Evolutionary conservation across 2,888 invertebrate species (phyloP).

Genomic region (Aspidiotus destructor): DNA sequence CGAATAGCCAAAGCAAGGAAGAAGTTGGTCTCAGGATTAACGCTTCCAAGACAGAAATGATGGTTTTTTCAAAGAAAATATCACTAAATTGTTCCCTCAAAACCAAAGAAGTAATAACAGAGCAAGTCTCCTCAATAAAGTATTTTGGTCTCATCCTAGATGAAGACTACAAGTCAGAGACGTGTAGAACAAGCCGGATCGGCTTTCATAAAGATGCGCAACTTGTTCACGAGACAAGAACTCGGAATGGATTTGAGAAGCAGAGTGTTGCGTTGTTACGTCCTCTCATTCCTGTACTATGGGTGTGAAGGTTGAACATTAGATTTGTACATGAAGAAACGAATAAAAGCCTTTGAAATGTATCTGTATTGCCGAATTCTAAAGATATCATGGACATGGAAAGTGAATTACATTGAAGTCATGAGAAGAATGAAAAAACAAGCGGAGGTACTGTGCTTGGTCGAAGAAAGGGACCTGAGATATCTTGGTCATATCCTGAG

Average conservation of each 20-base stretch:
- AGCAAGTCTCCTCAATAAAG: background rate
- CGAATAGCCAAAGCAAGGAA: background rate
- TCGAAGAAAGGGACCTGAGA: background rate
- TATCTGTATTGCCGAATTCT: conserved; percentile 7
- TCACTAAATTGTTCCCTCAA: background rate
- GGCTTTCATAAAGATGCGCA: conserved; percentile 23
- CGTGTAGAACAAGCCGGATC: conserved; percentile 28
- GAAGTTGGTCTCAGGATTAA: background rate
- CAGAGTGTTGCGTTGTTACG: conserved; percentile 17
- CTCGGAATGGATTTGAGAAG: conserved; percentile 15
- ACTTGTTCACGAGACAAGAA: conserved; percentile 15
- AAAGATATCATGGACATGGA: conserved; percentile 4
- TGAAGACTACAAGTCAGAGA: background rate
- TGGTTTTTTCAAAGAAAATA: background rate
- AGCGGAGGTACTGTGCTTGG: background rate
- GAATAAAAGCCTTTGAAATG: conserved; percentile 16
- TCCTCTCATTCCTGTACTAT: conserved; percentile 19
- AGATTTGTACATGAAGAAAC: background rate
- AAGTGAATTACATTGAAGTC: background rate
- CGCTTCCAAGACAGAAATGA: background rate
- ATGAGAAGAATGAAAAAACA: background rate
- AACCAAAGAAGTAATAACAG: background rate
- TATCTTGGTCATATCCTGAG: background rate
- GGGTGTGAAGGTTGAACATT: conserved; percentile 9
- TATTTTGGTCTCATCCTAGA: background rate